A percentile compares a stretch with the other conserved stretches of the same genome.
Conservation (phyloP, 2,113 vertebrate species). For the Sylvia atricapilla region DNA sequence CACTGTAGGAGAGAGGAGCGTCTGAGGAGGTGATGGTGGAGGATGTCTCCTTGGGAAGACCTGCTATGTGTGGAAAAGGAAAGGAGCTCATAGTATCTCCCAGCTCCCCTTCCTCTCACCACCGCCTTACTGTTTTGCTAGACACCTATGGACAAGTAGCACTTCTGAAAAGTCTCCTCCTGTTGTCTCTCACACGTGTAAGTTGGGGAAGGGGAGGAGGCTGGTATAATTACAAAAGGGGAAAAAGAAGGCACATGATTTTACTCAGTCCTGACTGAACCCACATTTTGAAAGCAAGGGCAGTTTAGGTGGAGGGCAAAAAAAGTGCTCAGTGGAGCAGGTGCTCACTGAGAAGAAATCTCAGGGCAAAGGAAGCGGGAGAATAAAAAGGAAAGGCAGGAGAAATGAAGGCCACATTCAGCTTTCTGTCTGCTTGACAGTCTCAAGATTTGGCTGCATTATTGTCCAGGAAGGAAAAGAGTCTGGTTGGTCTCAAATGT, state of each 20-base stretch:
- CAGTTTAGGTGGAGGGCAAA: constrained; percentile 53
- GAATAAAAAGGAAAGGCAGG: constrained; percentile 66
- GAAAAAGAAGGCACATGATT: constrained; percentile 82
- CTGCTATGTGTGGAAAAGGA: constrained; percentile 42
- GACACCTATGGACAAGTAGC: constrained; percentile 29
- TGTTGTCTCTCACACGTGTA: neutral
- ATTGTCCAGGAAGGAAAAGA: constrained; percentile 73
- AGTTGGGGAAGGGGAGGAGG: constrained; percentile 54
- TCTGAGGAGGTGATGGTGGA: constrained; percentile 3
- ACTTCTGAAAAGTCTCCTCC: constrained; percentile 49
- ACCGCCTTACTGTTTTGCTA: constrained; percentile 21
- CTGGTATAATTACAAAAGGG: constrained; percentile 69
- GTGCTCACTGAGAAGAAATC: constrained; percentile 40
- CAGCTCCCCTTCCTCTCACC: neutral
- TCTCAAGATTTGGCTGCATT: constrained; percentile 77
- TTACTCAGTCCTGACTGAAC: constrained; percentile 73
- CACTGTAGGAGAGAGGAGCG: neutral
- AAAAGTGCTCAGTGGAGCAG: constrained; percentile 52
- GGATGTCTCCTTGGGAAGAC: constrained; percentile 54
- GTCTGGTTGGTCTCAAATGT: constrained; percentile 71
- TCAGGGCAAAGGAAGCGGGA: constrained; percentile 59
- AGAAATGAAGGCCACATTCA: constrained; percentile 75
- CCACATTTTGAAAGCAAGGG: constrained; percentile 65
- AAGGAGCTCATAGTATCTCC: neutral
- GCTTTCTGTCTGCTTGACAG: constrained; percentile 77